Percentiles rank a stretch among this genome's conserved stretches.
These are phyloP conservation scores for Solenopsis fugax DNA, from an alignment of 1,140 invertebrate genomes.

Conservation along the genomic window DNA sequence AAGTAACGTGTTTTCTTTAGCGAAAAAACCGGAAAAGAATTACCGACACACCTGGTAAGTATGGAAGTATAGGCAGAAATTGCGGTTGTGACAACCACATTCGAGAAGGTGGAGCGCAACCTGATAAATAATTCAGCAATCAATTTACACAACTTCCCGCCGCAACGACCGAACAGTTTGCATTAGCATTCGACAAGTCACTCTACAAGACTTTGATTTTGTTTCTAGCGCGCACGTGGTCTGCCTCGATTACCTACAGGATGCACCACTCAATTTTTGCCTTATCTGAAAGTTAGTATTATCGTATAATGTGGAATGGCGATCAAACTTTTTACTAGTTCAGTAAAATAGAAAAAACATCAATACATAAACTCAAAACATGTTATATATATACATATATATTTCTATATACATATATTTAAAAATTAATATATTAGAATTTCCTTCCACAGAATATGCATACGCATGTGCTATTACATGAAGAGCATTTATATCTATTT, in stretches of 20 bases:
- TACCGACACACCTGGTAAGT: too few species aligned
- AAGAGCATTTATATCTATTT: too few species aligned
- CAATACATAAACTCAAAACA: not conserved
- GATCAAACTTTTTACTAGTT: conserved; percentile 6
- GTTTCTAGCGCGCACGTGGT: conserved; percentile 62
- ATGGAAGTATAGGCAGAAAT: conserved; percentile 32
- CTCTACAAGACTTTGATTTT: conserved; percentile 70
- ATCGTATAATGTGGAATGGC: conserved; percentile 1
- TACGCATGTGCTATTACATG: not conserved
- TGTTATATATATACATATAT: not conserved
- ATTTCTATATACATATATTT: not conserved
- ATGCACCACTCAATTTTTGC: conserved; percentile 42
- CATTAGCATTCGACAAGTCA: conserved; percentile 71
- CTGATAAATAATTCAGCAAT: conserved; percentile 78
- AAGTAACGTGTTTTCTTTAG: too few species aligned
- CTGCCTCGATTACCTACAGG: conserved; percentile 49
- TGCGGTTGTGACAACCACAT: conserved; percentile 47
- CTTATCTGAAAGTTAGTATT: conserved; percentile 24
- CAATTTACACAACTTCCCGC: conserved; percentile 75
- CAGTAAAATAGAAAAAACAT: not conserved
- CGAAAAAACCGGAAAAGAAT: too few species aligned
- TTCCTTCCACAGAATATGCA: not conserved
- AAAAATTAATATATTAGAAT: not conserved
- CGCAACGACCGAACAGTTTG: conserved; percentile 50
- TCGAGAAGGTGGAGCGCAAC: conserved; percentile 44